These are phyloP conservation scores for Puffinus mauretanicus DNA, from an alignment of 2,113 vertebrate genomes.

Conservation along the genomic window DNA sequence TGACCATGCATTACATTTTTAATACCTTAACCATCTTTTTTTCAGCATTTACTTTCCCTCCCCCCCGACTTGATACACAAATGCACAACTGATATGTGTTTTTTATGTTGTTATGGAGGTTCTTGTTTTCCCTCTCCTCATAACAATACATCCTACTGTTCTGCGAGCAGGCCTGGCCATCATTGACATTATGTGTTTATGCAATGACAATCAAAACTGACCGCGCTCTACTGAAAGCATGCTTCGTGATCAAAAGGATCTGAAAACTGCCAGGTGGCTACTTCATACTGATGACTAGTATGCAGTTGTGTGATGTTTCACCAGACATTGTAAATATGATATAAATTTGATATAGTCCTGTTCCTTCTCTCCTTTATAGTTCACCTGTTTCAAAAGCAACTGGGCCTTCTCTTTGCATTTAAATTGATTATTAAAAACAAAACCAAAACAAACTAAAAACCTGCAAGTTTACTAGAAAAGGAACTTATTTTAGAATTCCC, in stretches of 20 bases:
- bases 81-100: background rate
- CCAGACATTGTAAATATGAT: background rate
- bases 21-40: background rate
- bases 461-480: background rate
- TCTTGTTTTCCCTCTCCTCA: background rate
- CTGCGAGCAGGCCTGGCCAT: background rate
- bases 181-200: background rate
- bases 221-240: background rate
- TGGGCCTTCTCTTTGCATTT: background rate
- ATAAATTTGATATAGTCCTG: background rate
- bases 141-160: background rate
- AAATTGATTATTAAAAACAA: background rate
- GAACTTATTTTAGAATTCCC: background rate
- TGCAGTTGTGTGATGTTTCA: background rate
- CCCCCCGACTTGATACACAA: background rate
- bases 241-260: background rate
- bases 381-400: background rate
- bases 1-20: background rate
- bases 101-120: background rate
- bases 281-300: background rate
- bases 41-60: background rate
- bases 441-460: background rate
- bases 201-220: background rate
- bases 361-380: background rate
- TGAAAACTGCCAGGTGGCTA: background rate